phyloP scores from a whole-genome alignment of 2,888 invertebrate species.

The Spialia ferax region DNA sequence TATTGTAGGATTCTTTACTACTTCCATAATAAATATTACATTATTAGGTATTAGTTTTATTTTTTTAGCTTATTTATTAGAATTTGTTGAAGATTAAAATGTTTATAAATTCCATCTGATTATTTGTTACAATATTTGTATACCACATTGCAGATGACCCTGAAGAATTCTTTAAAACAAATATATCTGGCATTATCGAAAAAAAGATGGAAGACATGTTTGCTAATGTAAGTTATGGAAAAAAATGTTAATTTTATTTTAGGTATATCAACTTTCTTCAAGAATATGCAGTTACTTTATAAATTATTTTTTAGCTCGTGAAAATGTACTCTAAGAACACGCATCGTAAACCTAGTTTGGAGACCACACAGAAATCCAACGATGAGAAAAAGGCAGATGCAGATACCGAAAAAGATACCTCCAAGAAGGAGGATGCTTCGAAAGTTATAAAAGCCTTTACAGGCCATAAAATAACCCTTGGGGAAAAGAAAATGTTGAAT shows the following conservation, averaged over 20 bases:
- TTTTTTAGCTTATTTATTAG: too few species aligned
- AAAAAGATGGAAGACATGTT: conserved; percentile 47
- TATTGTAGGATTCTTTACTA: not conserved
- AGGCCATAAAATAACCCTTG: conserved; percentile 14
- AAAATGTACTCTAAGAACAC: conserved; percentile 19
- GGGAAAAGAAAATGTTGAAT: conserved; percentile 1
- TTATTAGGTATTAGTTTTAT: too few species aligned
- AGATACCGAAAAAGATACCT: not conserved
- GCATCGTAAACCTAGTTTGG: not conserved
- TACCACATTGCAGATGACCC: conserved; percentile 48
- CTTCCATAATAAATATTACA: not conserved
- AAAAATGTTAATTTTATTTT: not conserved
- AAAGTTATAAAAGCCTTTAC: conserved; percentile 13
- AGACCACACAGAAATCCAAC: not conserved
- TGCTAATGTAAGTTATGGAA: conserved; percentile 40
- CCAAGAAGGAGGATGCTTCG: not conserved
- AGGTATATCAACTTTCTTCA: not conserved
- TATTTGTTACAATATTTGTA: not conserved
- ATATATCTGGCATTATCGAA: conserved; percentile 43
- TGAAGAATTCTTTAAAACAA: conserved; percentile 45
- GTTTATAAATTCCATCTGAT: not conserved
- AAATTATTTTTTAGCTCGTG: not conserved
- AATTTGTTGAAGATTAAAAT: too few species aligned
- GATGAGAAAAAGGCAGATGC: conserved; percentile 6
- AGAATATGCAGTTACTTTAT: not conserved